phyloP scores from a whole-genome alignment of 2,113 vertebrate genomes.

The Nibea albiflora region DNA sequence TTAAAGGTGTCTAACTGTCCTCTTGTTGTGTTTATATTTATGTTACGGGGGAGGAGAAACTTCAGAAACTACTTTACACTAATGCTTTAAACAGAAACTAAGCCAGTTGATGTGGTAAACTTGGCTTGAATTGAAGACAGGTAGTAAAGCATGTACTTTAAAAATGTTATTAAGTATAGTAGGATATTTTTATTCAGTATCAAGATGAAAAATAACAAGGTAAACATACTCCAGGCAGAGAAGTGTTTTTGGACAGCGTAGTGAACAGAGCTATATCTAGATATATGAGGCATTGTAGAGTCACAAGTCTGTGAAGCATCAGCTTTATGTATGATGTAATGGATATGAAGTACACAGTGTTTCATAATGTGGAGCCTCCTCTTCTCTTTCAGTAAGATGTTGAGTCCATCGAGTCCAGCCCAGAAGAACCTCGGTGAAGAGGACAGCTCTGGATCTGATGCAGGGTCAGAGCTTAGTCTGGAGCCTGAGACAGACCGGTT shows the following conservation, averaged over 20 bases:
- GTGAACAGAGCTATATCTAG: neutral
- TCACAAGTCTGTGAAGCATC: neutral
- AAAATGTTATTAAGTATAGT: neutral
- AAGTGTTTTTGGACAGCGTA: neutral
- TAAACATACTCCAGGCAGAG: neutral
- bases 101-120: constrained; percentile 4
- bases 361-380: neutral
- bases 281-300: neutral
- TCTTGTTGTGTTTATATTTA: constrained; percentile 2
- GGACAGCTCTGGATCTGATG: constrained; percentile 76
- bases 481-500: constrained; percentile 84
- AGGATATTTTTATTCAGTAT: neutral
- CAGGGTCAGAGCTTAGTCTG: constrained; percentile 63
- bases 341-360: neutral
- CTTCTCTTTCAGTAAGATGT: constrained; percentile 65
- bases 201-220: neutral
- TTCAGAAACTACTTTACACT: neutral
- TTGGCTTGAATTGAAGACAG: neutral
- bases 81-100: neutral
- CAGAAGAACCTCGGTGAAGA: constrained; percentile 62
- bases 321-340: neutral
- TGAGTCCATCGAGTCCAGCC: constrained; percentile 51
- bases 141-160: neutral
- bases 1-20: neutral
- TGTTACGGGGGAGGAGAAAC: neutral